Evolutionary conservation across 2,888 invertebrate genomes (phyloP).

Genomic region (Digitonthophagus gazella): DNA sequence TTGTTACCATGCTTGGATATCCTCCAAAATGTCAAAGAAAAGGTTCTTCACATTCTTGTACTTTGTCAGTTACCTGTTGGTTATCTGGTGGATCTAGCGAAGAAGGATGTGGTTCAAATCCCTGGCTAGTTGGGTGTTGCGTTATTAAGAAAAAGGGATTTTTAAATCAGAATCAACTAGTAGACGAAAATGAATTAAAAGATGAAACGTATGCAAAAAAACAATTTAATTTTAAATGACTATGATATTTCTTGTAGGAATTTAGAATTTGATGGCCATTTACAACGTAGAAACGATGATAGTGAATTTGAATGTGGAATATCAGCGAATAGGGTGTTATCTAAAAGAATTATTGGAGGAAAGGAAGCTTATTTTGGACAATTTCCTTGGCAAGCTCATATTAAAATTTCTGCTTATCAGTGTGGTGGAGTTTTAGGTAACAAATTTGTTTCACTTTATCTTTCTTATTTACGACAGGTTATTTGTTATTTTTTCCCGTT

Average conservation of each 20-base stretch:
- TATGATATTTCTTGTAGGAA: slow-evolving; percentile 8
- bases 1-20: slow-evolving; percentile 61
- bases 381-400: slow-evolving; percentile 85
- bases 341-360: slow-evolving; percentile 80
- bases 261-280: slow-evolving; percentile 28
- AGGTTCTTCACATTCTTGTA: slow-evolving; percentile 63
- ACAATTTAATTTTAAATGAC: too few species aligned
- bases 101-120: slow-evolving; percentile 64
- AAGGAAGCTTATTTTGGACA: slow-evolving; percentile 73
- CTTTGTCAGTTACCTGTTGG: slow-evolving; percentile 73
- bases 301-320: slow-evolving; percentile 66
- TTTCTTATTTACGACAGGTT: not conserved
- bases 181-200: slow-evolving; percentile 29
- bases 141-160: slow-evolving; percentile 46
- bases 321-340: slow-evolving; percentile 57
- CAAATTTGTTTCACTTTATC: slow-evolving; percentile 17
- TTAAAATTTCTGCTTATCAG: slow-evolving; percentile 77
- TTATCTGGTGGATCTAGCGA: slow-evolving; percentile 67
- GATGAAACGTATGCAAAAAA: too few species aligned
- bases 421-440: slow-evolving; percentile 76
- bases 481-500: not conserved
- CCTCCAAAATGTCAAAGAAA: slow-evolving; percentile 59
- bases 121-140: slow-evolving; percentile 74
- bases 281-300: slow-evolving; percentile 43
- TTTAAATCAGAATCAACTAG: not conserved